These are phyloP conservation scores for Hyla sarda DNA, from an alignment of 2,113 vertebrate species.

Conservation along the genomic window DNA sequence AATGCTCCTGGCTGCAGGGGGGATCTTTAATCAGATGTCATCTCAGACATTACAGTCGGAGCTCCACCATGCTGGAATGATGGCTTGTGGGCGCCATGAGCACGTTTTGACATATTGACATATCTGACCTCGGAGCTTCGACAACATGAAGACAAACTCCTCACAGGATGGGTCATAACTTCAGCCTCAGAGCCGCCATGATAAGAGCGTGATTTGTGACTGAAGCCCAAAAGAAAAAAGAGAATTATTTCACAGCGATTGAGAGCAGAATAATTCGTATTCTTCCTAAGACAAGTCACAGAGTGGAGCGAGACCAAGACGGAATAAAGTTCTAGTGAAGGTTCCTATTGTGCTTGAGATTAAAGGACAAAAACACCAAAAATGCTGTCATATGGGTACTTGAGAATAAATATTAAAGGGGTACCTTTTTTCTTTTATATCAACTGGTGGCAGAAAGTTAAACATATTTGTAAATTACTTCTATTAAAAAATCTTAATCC, in stretches of 20 bases:
- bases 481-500: too few species aligned
- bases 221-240: background rate
- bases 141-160: constrained; percentile 3
- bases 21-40: constrained; percentile 53
- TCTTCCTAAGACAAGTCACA: background rate
- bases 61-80: background rate
- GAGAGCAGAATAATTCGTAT: background rate
- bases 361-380: background rate
- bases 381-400: too few species aligned
- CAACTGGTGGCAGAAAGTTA: too few species aligned
- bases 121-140: background rate
- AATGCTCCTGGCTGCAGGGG: constrained; percentile 21
- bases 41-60: constrained; percentile 7
- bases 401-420: too few species aligned
- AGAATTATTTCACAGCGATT: background rate
- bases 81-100: background rate
- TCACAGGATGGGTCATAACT: constrained; percentile 6
- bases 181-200: background rate
- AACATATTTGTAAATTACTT: too few species aligned
- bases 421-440: too few species aligned
- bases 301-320: background rate
- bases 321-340: background rate
- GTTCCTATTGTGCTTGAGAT: background rate
- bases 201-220: background rate
- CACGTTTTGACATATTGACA: constrained; percentile 8